Evolutionary conservation across 2,113 vertebrate genomes (phyloP).

Genomic region (Dicerorhinus sumatrensis): DNA sequence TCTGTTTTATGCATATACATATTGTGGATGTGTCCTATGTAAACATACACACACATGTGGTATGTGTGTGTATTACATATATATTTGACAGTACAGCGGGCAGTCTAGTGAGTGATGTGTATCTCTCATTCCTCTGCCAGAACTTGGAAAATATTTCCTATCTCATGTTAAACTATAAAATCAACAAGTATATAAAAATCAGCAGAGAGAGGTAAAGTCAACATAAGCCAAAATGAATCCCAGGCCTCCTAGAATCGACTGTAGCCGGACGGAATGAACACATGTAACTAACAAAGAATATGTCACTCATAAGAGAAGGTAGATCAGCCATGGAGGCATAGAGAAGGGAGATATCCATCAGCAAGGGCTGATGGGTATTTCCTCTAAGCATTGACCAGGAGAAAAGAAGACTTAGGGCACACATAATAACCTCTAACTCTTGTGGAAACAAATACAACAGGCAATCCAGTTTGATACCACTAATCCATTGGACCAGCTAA

Average conservation of each 20-base stretch:
- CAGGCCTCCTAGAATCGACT: background rate
- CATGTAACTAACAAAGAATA: background rate
- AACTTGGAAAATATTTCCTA: slow-evolving; percentile 20
- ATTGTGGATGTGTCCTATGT: background rate
- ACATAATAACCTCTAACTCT: background rate
- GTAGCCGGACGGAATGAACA: background rate
- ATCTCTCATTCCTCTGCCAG: background rate
- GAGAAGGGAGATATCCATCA: background rate
- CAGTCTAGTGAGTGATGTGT: background rate
- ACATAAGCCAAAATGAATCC: background rate
- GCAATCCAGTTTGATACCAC: background rate
- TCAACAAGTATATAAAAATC: background rate
- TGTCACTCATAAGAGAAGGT: background rate
- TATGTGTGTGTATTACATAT: background rate
- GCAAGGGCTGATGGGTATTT: background rate
- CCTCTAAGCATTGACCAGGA: background rate
- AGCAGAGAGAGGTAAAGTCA: slow-evolving; percentile 22
- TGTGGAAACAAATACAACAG: background rate
- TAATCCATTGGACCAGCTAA: background rate
- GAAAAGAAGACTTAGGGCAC: background rate
- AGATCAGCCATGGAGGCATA: background rate
- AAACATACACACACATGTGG: background rate
- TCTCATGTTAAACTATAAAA: background rate
- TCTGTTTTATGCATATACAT: background rate
- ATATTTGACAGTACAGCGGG: background rate